Conservation (phyloP, 2,797 vertebrate genomes). For the Danio aesculapii region DNA sequence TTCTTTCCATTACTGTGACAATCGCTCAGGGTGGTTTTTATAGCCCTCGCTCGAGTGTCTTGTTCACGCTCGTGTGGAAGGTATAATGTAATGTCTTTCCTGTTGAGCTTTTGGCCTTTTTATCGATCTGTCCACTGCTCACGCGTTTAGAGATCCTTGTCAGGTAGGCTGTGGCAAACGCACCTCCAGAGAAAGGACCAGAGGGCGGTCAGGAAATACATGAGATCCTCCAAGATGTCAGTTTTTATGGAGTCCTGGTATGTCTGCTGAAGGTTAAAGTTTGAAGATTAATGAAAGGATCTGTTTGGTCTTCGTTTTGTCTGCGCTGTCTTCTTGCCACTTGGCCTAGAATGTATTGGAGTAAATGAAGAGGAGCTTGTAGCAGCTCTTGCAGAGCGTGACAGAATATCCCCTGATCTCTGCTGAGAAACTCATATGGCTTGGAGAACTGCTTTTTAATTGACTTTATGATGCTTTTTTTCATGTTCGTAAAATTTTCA, state of each 20-base stretch:
- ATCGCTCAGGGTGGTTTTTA: slow-evolving; percentile 37
- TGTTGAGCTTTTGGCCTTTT: slow-evolving; percentile 54
- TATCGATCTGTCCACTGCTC: slow-evolving; percentile 60
- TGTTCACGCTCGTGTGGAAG: slow-evolving; percentile 40
- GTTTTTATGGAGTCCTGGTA: slow-evolving; percentile 30
- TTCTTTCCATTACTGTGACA: slow-evolving; percentile 41
- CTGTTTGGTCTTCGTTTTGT: slow-evolving; percentile 8
- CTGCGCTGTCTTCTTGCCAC: neutral
- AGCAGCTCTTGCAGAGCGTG: slow-evolving; percentile 30
- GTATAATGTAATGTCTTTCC: slow-evolving; percentile 60
- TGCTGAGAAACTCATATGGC: slow-evolving; percentile 13
- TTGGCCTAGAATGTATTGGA: slow-evolving; percentile 12
- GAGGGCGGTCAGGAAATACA: slow-evolving; percentile 22
- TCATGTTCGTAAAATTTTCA: too few relatives aligned
- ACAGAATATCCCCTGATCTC: slow-evolving; percentile 41
- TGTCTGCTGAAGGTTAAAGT: slow-evolving; percentile 31
- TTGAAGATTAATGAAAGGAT: slow-evolving; percentile 31
- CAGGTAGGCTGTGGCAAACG: slow-evolving; percentile 56
- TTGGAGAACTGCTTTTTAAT: slow-evolving; percentile 30
- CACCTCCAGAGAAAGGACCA: slow-evolving; percentile 18
- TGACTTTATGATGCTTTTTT: too few relatives aligned
- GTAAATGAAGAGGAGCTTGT: slow-evolving; percentile 22
- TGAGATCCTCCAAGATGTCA: slow-evolving; percentile 33
- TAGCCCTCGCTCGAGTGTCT: slow-evolving; percentile 22
- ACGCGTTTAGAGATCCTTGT: slow-evolving; percentile 66